Percentiles rank a stretch among this genome's conserved stretches.
These are phyloP conservation scores for Nasua narica DNA, from an alignment of 2,797 vertebrate species.

Conservation along the genomic window DNA sequence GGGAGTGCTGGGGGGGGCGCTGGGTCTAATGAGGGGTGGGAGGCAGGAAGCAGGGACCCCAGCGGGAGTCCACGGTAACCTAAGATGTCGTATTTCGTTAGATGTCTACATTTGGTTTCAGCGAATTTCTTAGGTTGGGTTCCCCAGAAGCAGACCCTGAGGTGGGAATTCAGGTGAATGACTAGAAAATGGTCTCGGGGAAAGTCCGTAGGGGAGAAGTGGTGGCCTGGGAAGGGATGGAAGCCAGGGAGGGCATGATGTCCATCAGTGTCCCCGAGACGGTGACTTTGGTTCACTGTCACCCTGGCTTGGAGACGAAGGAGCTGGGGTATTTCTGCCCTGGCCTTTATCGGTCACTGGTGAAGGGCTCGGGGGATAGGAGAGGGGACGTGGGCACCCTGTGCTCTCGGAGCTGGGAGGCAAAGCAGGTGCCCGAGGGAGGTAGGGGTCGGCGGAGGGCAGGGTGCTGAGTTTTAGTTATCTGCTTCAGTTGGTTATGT, in stretches of 20 bases:
- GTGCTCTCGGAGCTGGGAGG: background rate
- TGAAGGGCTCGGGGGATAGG: background rate
- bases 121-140: background rate
- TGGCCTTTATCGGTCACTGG: background rate
- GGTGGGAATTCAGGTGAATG: background rate
- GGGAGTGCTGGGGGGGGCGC: background rate
- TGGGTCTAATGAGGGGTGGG: background rate
- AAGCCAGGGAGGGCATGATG: accelerated
- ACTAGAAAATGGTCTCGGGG: background rate
- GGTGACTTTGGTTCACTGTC: background rate
- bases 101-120: background rate
- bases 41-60: background rate
- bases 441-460: accelerated
- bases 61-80: accelerated
- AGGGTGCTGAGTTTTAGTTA: background rate
- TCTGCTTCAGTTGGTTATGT: background rate
- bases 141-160: background rate
- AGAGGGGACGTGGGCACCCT: too few relatives aligned
- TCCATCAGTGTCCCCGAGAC: background rate
- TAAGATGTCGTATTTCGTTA: background rate
- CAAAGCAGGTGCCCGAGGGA: accelerated
- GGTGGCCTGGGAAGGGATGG: background rate
- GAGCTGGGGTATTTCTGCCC: background rate
- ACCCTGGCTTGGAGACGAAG: background rate
- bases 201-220: too few relatives aligned